Base-by-base conservation (phyloP, 2,888 invertebrate genomes). In the Lysandra bellargus region DNA sequence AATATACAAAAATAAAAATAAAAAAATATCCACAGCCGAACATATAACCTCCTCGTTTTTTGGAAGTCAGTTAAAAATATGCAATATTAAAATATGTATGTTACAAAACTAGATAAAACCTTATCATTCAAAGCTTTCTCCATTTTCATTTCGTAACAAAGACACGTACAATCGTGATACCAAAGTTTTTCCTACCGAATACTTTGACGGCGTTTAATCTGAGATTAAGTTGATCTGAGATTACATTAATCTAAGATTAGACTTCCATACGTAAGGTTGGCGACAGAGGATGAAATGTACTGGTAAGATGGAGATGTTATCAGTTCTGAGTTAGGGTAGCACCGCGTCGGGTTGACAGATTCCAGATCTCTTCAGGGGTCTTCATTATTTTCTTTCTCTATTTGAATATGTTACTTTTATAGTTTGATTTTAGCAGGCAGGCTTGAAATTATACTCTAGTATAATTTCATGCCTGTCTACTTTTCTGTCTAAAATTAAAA, bases 151-250 rank as follows among this genome's bases (percentile, higher is more conserved):
- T 30, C 30, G 23, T 30, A 64, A 30, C 61, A 61, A 61, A 61
- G 23, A 61, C 64, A 64, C 61, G 61, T 61, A 61, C 61, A 23
- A 61, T 61, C 23, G 61, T 61, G 23, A 61, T 61, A 9, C 7
- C 30, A 64, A 64, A 64, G 64, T 64, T 64, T 64, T 64, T 64
- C 64, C 23, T 64, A 7, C 64, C 30, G 12, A 64, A 64, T 30
- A 64, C 64, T 30, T 30, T 30, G 30, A 9, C 4, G 64, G 30
- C 30, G 64, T 30, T 30, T 64, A 64, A 64, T 64, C 64, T 30
- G 64, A 64, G 64, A 64, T 64, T 12, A 57, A 30, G 64, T 64
- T 64, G 64, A 64, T 64, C 64, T 64, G 2, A 64, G 64, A 64
- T 64, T 64, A 64, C 23, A 23, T 64, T 64, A 2, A 64, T 64